Percentiles rank a stretch among this genome's conserved stretches.
These are phyloP conservation scores for rat (Rattus norvegicus) DNA, from an alignment of 2,113 vertebrate species.

Conservation along the genomic window DNA sequence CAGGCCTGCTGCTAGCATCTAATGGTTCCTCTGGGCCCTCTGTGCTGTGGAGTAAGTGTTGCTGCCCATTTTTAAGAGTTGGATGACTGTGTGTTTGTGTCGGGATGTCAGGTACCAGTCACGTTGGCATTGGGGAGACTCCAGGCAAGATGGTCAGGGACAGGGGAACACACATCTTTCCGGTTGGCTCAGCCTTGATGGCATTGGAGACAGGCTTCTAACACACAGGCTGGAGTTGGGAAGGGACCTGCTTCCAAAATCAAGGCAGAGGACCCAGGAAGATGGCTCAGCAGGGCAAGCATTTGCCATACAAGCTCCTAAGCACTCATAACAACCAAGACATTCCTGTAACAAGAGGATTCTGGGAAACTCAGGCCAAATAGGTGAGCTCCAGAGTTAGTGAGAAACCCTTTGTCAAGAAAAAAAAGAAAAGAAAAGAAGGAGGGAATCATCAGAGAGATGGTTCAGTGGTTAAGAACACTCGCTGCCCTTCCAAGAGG, in stretches of 20 bases:
- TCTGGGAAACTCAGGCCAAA: too few species aligned
- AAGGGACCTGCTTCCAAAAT: not conserved
- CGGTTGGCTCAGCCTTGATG: not conserved
- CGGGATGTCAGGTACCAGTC: not conserved
- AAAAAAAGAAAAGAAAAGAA: not conserved
- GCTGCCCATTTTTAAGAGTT: conserved; percentile 72
- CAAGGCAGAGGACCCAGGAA: not conserved
- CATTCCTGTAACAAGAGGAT: too few species aligned
- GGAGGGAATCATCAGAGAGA: not conserved
- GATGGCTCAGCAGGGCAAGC: not conserved
- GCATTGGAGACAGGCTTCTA: not conserved
- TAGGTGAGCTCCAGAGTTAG: too few species aligned
- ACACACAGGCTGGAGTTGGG: not conserved
- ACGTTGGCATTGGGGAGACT: not conserved
- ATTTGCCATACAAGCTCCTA: not conserved
- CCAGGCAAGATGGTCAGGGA: not conserved
- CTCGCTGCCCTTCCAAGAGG: too few species aligned
- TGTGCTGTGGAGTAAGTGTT: conserved; percentile 68
- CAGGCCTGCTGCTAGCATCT: conserved; percentile 60
- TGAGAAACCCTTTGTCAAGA: too few species aligned
- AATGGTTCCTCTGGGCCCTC: conserved; percentile 72
- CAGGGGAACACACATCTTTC: not conserved
- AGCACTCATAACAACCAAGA: not conserved
- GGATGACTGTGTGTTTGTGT: conserved; percentile 71
- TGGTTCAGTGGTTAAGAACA: not conserved